Evolutionary conservation across 1,140 invertebrate species (phyloP).

Genomic region (Drosophila pachea): DNA sequence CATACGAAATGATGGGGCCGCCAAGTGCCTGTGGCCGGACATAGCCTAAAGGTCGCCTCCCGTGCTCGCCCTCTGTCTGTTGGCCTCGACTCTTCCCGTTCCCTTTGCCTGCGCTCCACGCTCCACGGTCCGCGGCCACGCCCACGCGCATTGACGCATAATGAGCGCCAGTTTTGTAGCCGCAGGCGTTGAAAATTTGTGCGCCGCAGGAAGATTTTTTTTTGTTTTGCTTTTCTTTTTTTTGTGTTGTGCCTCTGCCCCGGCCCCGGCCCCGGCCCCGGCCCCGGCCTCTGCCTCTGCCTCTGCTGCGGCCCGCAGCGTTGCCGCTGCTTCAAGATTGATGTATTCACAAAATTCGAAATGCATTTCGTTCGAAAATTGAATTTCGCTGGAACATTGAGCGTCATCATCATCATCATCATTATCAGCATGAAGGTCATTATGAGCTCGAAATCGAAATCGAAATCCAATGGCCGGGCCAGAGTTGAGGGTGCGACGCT

Average conservation of each 20-base stretch:
- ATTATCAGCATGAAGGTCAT: conserved; percentile 4
- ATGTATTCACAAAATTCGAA: conserved; percentile 56
- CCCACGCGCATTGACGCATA: conserved; percentile 43
- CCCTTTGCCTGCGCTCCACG: background rate
- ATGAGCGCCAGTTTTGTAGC: conserved; percentile 53
- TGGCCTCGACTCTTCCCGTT: background rate
- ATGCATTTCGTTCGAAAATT: conserved; percentile 63
- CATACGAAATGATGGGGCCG: conserved; percentile 58
- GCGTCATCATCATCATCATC: conserved; percentile 3
- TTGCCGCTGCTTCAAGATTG: conserved; percentile 42
- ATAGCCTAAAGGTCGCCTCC: conserved; percentile 41
- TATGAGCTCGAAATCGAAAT: background rate
- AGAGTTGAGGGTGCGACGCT: conserved; percentile 7
- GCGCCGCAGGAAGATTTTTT: conserved; percentile 60
- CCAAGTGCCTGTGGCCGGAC: conserved; percentile 51
- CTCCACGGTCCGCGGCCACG: conserved; percentile 28
- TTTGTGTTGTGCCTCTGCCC: conserved; percentile 1
- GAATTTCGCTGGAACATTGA: conserved; percentile 60
- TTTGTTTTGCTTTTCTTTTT: conserved; percentile 27
- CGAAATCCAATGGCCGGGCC: conserved; percentile 30
- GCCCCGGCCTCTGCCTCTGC: background rate
- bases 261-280: background rate
- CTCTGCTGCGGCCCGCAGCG: too few relatives aligned
- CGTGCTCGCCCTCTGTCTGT: background rate
- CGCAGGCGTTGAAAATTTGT: conserved; percentile 55